phyloP scores from a whole-genome alignment of 1,140 invertebrate species.

The Bombus affinis region DNA sequence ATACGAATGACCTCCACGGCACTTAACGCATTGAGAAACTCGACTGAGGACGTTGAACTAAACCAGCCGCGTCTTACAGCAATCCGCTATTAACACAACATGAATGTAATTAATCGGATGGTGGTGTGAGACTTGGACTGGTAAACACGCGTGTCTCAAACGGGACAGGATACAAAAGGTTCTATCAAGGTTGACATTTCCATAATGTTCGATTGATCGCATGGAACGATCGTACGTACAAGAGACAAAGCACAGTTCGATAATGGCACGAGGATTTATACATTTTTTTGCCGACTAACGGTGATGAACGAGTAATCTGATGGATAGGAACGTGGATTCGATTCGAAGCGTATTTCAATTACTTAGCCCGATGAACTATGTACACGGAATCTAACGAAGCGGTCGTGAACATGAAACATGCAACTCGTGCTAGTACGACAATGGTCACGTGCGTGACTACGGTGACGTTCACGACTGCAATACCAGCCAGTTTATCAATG shows the following conservation, averaged over 20 bases:
- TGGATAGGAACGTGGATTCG: neutral
- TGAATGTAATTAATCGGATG: neutral
- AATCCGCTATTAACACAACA: neutral
- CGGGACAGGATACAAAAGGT: neutral
- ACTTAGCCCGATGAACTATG: constrained; percentile 2
- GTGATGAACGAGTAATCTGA: neutral
- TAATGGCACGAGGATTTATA: neutral
- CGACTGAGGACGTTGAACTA: neutral
- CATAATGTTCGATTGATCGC: neutral
- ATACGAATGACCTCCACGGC: neutral
- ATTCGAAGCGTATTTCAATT: constrained; percentile 24
- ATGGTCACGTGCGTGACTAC: constrained; percentile 37
- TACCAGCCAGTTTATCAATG: constrained; percentile 42
- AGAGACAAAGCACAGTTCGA: no score
- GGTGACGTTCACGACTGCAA: constrained; percentile 1
- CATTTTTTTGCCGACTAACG: neutral
- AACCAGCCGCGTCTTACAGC: neutral
- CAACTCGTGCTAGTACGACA: neutral
- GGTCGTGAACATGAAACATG: constrained; percentile 5
- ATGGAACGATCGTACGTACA: no score
- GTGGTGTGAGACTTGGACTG: neutral
- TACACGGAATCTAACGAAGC: neutral
- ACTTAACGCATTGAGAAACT: neutral
- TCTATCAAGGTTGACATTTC: neutral
- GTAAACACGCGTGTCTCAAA: neutral